Conservation (phyloP, 2,113 vertebrate species). For the Elephas maximus region DNA sequence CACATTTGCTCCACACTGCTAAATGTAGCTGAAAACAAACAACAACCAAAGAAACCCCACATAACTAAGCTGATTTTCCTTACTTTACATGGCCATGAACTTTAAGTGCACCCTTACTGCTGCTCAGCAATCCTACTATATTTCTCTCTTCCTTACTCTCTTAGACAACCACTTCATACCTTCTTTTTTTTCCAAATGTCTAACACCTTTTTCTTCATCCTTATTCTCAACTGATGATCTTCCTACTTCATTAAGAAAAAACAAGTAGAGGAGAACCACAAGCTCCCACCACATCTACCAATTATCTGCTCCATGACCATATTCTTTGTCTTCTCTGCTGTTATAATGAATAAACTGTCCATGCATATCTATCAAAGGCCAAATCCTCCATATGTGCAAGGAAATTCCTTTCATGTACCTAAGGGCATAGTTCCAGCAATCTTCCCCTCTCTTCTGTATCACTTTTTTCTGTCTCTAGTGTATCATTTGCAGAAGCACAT, state of each 20-base stretch:
- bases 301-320: not conserved
- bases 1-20: not conserved
- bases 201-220: not conserved
- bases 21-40: not conserved
- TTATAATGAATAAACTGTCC: slow-evolving; percentile 6
- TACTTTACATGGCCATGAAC: slow-evolving; percentile 20
- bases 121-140: not conserved
- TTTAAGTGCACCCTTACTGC: not conserved
- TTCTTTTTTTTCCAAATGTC: not conserved
- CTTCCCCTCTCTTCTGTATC: not conserved
- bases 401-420: not conserved
- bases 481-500: not conserved
- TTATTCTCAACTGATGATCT: not conserved
- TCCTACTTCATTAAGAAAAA: slow-evolving; percentile 36
- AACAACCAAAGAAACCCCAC: not conserved
- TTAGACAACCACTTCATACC: not conserved
- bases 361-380: not conserved
- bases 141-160: not conserved
- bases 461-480: not conserved
- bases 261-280: not conserved
- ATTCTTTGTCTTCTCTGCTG: not conserved
- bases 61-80: not conserved
- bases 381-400: not conserved
- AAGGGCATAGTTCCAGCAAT: not conserved
- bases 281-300: not conserved